Conservation (phyloP, 2,797 vertebrate genomes). For the Hylomyscus alleni region DNA sequence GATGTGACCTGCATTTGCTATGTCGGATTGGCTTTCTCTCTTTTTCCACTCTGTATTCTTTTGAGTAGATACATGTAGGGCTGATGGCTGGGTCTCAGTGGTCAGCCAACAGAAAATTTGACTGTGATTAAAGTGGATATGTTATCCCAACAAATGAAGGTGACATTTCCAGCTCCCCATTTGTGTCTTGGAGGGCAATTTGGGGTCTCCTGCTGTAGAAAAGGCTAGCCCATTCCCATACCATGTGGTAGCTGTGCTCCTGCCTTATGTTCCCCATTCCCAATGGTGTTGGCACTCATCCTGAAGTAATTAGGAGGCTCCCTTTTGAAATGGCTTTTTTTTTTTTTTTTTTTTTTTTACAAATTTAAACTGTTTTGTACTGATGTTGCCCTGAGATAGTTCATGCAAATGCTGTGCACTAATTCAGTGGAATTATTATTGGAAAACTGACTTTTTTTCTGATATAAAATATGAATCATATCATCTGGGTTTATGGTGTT, state of each 20-base stretch:
- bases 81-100: not conserved
- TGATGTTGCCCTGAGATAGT: conserved; percentile 67
- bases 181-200: not conserved
- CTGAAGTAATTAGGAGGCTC: not conserved
- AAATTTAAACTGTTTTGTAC: conserved; percentile 82
- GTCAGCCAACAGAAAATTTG: not conserved
- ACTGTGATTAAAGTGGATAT: not conserved
- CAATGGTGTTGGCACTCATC: conserved; percentile 24
- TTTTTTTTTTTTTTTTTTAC: conserved; percentile 48
- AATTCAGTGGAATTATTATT: conserved; percentile 63
- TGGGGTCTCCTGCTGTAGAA: not conserved
- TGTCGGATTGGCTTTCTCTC: fast-evolving
- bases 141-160: not conserved
- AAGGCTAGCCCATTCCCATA: not conserved
- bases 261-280: conserved; percentile 61
- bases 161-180: not conserved
- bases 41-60: not conserved
- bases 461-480: conserved; percentile 84
- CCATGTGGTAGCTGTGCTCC: not conserved
- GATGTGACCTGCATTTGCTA: not conserved
- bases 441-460: conserved; percentile 81
- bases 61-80: not conserved
- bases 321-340: conserved; percentile 71
- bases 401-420: conserved; percentile 75
- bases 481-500: conserved; percentile 9